Evolutionary conservation across 2,797 vertebrate genomes (phyloP).

Genomic region (Lepus townsendii): DNA sequence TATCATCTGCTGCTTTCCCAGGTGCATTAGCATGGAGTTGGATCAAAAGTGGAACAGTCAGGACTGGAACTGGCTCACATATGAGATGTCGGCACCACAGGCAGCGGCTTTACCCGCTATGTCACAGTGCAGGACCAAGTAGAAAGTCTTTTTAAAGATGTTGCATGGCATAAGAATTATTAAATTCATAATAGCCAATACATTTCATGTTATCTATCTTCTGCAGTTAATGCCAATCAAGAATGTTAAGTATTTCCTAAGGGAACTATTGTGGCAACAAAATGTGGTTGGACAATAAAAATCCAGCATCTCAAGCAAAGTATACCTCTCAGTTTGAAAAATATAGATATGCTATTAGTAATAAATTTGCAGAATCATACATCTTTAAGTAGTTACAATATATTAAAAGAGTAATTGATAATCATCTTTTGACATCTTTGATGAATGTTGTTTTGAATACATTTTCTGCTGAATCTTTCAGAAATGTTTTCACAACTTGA

Average conservation of each 20-base stretch:
- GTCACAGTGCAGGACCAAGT: not conserved
- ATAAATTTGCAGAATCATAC: not conserved
- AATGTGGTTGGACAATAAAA: constrained; percentile 14
- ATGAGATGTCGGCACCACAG: no score
- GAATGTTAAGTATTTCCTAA: constrained; percentile 2
- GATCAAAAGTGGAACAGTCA: no score
- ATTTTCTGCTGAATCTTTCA: constrained; percentile 30
- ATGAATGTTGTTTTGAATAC: constrained; percentile 32
- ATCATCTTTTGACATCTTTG: not conserved
- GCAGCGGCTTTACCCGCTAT: no score
- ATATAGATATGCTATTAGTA: constrained; percentile 16
- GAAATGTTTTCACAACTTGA: constrained; percentile 40
- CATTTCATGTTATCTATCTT: not conserved
- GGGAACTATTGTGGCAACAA: not conserved
- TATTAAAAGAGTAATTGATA: not conserved
- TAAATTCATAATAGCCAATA: not conserved
- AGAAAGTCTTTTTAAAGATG: not conserved
- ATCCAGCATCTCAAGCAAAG: constrained; percentile 10
- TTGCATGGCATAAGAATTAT: not conserved
- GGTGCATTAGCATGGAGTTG: no score
- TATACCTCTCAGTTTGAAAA: constrained; percentile 57
- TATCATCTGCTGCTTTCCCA: no score
- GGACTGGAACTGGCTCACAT: no score
- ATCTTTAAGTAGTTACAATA: constrained; percentile 14
- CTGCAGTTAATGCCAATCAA: constrained; percentile 55